Percentiles rank a stretch among this genome's conserved stretches.
Conservation (phyloP, 2,888 invertebrate genomes). For the Norana najaformis region DNA sequence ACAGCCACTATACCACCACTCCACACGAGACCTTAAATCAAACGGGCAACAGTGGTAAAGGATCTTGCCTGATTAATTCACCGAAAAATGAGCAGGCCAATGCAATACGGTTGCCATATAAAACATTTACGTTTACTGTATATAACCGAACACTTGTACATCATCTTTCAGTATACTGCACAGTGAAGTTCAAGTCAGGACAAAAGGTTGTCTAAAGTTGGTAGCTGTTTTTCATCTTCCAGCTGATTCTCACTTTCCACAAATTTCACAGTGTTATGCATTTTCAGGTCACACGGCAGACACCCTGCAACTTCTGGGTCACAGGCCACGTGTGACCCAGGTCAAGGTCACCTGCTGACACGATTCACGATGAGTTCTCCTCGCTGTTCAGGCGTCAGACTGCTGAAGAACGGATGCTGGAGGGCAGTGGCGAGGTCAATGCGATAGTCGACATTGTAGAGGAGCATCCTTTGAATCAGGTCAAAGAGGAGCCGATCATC, state of each 20-base stretch:
- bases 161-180: background rate
- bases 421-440: conserved; percentile 27
- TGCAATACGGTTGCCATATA: too few relatives aligned
- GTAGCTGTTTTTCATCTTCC: background rate
- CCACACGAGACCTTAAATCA: too few relatives aligned
- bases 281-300: background rate
- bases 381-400: conserved; percentile 1
- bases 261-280: too few relatives aligned
- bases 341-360: background rate
- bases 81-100: too few relatives aligned
- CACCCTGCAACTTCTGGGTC: background rate
- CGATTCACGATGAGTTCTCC: background rate
- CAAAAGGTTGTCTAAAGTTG: background rate
- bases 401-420: conserved; percentile 33
- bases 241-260: background rate
- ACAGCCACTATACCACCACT: background rate
- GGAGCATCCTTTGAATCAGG: conserved; percentile 30
- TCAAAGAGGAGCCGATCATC: conserved; percentile 30
- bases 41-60: too few relatives aligned
- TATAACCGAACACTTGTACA: background rate
- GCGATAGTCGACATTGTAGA: conserved; percentile 27
- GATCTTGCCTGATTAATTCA: too few relatives aligned
- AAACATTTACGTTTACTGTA: too few relatives aligned
- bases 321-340: background rate
- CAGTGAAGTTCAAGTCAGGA: background rate